These are phyloP conservation scores for Lepisosteus oculatus DNA, from an alignment of 2,113 vertebrate genomes.

Conservation along the genomic window DNA sequence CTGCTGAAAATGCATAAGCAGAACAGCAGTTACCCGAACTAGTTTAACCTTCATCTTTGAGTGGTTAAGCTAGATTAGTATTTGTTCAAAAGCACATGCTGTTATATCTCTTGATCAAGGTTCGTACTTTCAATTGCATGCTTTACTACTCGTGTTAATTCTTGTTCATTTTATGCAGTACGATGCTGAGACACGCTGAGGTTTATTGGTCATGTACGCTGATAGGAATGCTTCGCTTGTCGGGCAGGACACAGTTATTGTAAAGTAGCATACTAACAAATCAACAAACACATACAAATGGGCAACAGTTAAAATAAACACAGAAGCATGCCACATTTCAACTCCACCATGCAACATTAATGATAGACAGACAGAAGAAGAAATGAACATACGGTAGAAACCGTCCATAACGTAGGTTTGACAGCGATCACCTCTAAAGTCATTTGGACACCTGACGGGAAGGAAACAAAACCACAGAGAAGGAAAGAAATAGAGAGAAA, in stretches of 20 bases:
- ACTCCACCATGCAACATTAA: constrained; percentile 51
- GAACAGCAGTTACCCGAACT: too few relatives aligned
- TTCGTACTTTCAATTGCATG: neutral
- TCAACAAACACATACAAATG: constrained; percentile 18
- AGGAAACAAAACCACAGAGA: constrained; percentile 70
- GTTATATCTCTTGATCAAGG: neutral
- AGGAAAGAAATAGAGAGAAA: constrained; percentile 36
- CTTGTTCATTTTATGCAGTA: constrained; percentile 15
- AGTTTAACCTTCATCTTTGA: neutral
- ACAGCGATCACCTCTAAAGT: constrained; percentile 99
- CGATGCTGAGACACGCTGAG: constrained; percentile 35
- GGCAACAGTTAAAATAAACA: constrained; percentile 15
- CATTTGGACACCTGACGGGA: constrained; percentile 98
- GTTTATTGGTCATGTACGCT: constrained; percentile 18
- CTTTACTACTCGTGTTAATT: neutral
- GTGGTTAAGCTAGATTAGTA: neutral
- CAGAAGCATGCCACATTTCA: constrained; percentile 33
- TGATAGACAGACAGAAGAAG: constrained; percentile 80
- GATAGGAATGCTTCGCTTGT: constrained; percentile 18
- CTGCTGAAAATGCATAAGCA: too few relatives aligned
- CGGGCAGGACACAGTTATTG: constrained; percentile 14
- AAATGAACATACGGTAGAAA: constrained; percentile 99
- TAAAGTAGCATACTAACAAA: constrained; percentile 17
- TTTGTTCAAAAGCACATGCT: constrained; percentile 3
- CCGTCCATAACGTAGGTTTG: constrained; percentile 99